A percentile compares a stretch with the other conserved stretches of the same genome.
Evolutionary conservation across 2,888 invertebrate genomes (phyloP).

Genomic region (Elegia similella): DNA sequence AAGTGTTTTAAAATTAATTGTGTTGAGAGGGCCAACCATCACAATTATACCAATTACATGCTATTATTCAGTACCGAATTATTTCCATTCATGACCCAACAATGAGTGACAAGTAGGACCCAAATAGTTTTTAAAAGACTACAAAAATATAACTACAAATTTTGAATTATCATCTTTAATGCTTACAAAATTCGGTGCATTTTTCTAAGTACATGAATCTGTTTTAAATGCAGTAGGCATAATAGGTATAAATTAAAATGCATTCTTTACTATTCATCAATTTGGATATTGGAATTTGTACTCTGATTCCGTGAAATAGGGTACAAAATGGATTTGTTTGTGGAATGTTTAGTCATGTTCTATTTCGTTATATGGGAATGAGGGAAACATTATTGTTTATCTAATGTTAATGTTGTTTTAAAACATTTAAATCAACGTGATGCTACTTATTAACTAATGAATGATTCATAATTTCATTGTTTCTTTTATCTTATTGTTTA

Average conservation of each 20-base stretch:
- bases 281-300: constrained; percentile 25
- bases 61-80: constrained; percentile 26
- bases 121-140: neutral
- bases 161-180: neutral
- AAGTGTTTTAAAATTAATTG: constrained; percentile 1
- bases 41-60: constrained; percentile 25
- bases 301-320: constrained; percentile 19
- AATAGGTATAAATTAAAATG: constrained; percentile 25
- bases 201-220: constrained; percentile 1
- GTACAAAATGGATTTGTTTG: constrained; percentile 1
- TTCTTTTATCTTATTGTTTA: neutral
- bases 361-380: neutral
- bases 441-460: neutral
- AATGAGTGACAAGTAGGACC: constrained; percentile 25
- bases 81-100: constrained; percentile 25
- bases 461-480: neutral
- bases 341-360: constrained; percentile 1
- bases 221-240: constrained; percentile 19
- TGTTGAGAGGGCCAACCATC: neutral
- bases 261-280: constrained; percentile 26
- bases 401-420: neutral
- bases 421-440: neutral
- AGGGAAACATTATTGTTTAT: neutral
- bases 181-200: neutral
- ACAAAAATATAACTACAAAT: neutral